Conservation (phyloP, 2,113 vertebrate species). For the Falco punctatus region DNA sequence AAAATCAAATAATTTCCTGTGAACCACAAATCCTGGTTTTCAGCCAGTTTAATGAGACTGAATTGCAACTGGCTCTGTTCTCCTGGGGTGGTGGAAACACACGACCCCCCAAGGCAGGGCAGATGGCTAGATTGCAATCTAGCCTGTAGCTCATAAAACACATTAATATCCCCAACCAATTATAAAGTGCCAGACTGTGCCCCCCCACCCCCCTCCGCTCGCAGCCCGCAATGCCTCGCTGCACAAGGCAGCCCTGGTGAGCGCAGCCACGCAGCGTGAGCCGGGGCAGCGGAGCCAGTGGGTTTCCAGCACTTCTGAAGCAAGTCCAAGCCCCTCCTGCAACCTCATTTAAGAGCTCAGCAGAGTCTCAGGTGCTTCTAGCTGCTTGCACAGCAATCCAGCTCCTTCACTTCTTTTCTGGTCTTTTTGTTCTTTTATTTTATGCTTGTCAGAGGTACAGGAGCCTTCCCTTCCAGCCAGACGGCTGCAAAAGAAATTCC, state of each 20-base stretch:
- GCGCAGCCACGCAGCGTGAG: not conserved
- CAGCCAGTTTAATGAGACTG: slow-evolving; percentile 9
- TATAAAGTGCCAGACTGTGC: not conserved
- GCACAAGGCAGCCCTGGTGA: not conserved
- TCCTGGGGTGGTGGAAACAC: not conserved
- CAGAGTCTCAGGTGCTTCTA: not conserved
- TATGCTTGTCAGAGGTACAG: not conserved
- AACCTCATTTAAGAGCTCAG: not conserved
- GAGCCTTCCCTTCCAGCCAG: not conserved
- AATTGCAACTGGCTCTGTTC: not conserved
- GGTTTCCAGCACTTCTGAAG: not conserved
- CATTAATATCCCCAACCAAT: slow-evolving; percentile 22
- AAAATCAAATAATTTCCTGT: slow-evolving; percentile 27
- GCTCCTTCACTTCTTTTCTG: not conserved
- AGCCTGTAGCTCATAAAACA: not conserved
- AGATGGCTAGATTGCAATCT: slow-evolving; percentile 25
- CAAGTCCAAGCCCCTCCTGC: not conserved
- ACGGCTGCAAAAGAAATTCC: not conserved
- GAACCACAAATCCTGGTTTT: not conserved
- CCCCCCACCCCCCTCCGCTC: not conserved
- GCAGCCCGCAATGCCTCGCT: accelerated
- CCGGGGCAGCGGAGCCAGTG: not conserved
- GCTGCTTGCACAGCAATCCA: not conserved
- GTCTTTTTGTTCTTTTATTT: not conserved
- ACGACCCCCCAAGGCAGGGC: not conserved